Evolutionary conservation across 2,113 vertebrate genomes (phyloP).

Genomic region (Paracyprichromis sp.): DNA sequence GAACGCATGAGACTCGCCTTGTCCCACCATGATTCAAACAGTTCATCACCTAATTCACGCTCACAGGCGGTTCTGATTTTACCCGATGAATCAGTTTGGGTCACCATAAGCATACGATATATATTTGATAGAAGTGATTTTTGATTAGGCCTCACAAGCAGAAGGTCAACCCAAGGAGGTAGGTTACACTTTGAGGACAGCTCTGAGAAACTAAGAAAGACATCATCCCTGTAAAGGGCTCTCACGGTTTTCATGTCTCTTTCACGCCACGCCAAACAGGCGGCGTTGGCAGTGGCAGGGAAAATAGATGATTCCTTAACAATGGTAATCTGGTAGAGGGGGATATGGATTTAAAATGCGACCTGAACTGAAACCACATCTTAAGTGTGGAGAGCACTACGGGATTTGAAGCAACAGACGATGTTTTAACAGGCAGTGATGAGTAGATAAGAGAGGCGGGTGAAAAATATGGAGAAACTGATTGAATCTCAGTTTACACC

Average conservation of each 20-base stretch:
- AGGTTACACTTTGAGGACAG: neutral
- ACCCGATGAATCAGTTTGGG: neutral
- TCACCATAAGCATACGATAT: rapidly evolving
- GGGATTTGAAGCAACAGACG: rapidly evolving
- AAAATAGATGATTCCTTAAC: neutral
- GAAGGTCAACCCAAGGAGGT: neutral
- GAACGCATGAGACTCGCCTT: rapidly evolving
- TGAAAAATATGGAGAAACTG: rapidly evolving
- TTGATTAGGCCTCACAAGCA: neutral
- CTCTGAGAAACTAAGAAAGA: neutral
- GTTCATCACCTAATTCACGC: rapidly evolving
- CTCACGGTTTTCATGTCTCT: rapidly evolving
- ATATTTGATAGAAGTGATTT: rapidly evolving
- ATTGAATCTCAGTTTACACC: neutral
- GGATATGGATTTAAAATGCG: neutral
- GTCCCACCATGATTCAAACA: neutral
- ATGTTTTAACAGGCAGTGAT: neutral
- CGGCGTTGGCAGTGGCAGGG: neutral
- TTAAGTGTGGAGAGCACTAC: neutral
- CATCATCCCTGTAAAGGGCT: neutral
- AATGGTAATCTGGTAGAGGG: rapidly evolving
- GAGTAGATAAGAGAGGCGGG: neutral
- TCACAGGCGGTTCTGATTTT: neutral
- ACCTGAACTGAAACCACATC: neutral
- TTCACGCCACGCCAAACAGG: neutral